phyloP scores from a whole-genome alignment of 2,113 vertebrate genomes.

The Rhegmatorhina hoffmannsi region DNA sequence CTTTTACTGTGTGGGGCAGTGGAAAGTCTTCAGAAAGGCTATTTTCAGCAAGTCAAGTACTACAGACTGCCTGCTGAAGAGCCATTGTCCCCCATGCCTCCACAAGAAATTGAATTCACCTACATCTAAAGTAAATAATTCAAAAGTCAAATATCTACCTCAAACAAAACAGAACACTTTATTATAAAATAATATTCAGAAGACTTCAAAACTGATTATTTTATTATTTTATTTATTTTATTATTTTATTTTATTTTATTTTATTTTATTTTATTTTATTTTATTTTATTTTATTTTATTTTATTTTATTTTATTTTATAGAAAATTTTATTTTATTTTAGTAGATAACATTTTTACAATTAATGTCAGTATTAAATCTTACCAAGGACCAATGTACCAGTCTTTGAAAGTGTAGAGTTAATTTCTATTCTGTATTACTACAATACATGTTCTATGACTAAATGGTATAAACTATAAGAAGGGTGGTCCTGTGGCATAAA shows the following conservation, averaged over 20 bases:
- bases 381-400: neutral
- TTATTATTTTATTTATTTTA: too few species aligned
- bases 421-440: neutral
- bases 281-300: neutral
- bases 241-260: neutral
- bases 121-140: neutral
- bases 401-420: neutral
- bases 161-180: neutral
- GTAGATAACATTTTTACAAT: neutral
- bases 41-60: neutral
- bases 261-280: neutral
- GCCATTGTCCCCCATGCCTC: rapidly evolving
- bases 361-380: neutral
- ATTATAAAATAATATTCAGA: neutral
- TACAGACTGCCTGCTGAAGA: neutral
- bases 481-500: too few species aligned
- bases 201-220: neutral
- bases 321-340: neutral
- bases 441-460: neutral
- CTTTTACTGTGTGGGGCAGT: neutral
- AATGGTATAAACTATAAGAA: neutral
- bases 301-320: neutral
- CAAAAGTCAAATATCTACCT: neutral
- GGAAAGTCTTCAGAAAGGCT: neutral
- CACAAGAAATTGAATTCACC: neutral